Conservation (phyloP, 2,888 invertebrate species). For the Lepidocyrtinus sp. region DNA sequence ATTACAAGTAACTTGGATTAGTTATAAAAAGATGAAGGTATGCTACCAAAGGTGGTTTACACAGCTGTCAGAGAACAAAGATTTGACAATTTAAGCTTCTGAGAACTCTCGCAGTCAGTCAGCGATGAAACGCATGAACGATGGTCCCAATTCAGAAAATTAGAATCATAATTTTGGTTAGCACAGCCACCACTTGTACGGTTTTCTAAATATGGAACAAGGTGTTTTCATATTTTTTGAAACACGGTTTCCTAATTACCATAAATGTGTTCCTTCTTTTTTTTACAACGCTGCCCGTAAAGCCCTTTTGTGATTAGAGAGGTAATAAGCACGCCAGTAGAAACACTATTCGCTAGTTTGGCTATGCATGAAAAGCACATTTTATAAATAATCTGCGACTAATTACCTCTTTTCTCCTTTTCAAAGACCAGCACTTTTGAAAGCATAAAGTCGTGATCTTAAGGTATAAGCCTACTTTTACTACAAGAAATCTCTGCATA, state of each 20-base stretch:
- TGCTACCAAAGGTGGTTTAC: too few species aligned
- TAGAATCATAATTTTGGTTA: too few species aligned
- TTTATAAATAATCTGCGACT: constrained; percentile 5
- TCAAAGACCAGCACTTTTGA: neutral
- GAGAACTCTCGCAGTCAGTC: too few species aligned
- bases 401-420: constrained; percentile 11
- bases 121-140: too few species aligned
- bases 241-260: constrained; percentile 57
- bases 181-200: neutral
- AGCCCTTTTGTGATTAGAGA: constrained; percentile 1
- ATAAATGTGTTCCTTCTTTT: constrained; percentile 38
- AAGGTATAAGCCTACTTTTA: constrained; percentile 47
- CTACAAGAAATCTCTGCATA: constrained; percentile 36
- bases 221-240: constrained; percentile 48
- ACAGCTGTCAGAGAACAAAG: too few species aligned
- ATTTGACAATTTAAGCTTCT: too few species aligned
- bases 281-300: neutral
- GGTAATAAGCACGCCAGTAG: neutral
- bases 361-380: constrained; percentile 2
- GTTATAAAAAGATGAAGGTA: too few species aligned
- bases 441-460: constrained; percentile 31
- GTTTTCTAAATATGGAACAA: constrained; percentile 53
- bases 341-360: neutral
- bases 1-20: too few species aligned
- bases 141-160: too few species aligned